A percentile compares a stretch with the other conserved stretches of the same genome.
Conservation (phyloP, 2,113 vertebrate species). For the Channa argus region DNA sequence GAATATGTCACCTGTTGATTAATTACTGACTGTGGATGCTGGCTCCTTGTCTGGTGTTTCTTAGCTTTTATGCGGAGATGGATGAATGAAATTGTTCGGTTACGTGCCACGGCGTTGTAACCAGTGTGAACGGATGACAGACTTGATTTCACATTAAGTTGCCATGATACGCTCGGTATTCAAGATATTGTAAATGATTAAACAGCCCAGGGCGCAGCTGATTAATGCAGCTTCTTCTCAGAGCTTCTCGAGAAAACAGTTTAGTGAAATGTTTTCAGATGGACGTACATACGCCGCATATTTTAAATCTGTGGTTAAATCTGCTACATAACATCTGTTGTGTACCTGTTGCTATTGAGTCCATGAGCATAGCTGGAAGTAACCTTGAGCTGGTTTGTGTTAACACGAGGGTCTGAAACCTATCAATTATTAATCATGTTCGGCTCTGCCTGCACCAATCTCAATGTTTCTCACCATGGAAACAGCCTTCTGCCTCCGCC, state of each 20-base stretch:
- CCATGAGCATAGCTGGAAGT: slow-evolving; percentile 38
- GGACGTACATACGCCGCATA: neutral
- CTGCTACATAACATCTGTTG: no score
- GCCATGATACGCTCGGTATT: slow-evolving; percentile 16
- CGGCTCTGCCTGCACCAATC: slow-evolving; percentile 65
- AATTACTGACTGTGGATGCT: slow-evolving; percentile 9
- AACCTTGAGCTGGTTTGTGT: slow-evolving; percentile 70
- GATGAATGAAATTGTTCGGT: neutral
- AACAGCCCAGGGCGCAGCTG: neutral
- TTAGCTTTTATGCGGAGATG: neutral
- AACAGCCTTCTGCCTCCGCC: slow-evolving; percentile 71
- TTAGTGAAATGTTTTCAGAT: neutral
- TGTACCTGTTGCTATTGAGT: slow-evolving; percentile 49
- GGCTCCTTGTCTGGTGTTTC: neutral
- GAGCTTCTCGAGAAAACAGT: slow-evolving; percentile 1
- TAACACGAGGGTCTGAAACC: slow-evolving; percentile 73
- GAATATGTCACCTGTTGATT: slow-evolving; percentile 47
- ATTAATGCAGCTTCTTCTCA: slow-evolving; percentile 4
- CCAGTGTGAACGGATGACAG: neutral
- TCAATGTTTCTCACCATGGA: slow-evolving; percentile 80
- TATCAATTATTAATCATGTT: slow-evolving; percentile 81
- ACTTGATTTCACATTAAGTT: slow-evolving; percentile 6
- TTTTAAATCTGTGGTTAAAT: no score
- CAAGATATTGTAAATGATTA: slow-evolving; percentile 37
- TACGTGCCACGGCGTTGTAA: neutral